These are phyloP conservation scores for Empidonax traillii DNA, from an alignment of 2,113 vertebrate species.

Conservation along the genomic window DNA sequence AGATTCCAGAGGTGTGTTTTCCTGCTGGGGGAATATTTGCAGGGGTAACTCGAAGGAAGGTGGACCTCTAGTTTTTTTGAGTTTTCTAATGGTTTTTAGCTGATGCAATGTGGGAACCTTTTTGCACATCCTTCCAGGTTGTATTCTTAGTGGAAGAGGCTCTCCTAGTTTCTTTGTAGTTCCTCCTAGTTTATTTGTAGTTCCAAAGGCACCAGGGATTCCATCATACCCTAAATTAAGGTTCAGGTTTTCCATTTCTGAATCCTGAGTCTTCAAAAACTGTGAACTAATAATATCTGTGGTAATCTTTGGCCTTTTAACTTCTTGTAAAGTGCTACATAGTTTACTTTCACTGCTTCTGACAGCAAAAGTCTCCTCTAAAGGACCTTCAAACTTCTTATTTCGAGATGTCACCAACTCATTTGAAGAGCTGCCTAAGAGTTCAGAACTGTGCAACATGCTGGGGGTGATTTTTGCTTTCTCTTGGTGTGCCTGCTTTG, in stretches of 20 bases:
- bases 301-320: slow-evolving; percentile 51
- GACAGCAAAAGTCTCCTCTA: neutral
- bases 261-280: slow-evolving; percentile 25
- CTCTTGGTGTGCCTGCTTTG: neutral
- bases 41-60: slow-evolving; percentile 8
- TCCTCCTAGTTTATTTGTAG: neutral
- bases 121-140: slow-evolving; percentile 65
- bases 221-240: neutral
- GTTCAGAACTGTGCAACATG: neutral
- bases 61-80: neutral
- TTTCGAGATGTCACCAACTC: neutral
- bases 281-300: neutral
- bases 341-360: neutral
- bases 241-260: slow-evolving; percentile 10
- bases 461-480: neutral
- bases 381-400: neutral
- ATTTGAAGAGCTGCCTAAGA: neutral
- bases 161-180: neutral
- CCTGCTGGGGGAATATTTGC: slow-evolving; percentile 8
- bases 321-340: slow-evolving; percentile 19
- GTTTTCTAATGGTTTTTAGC: neutral
- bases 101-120: slow-evolving; percentile 19
- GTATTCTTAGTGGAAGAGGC: slow-evolving; percentile 61
- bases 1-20: slow-evolving; percentile 1
- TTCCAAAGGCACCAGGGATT: slow-evolving; percentile 59